Evolutionary conservation across 1,140 invertebrate species (phyloP).

Genomic region (Drosophila aff.): DNA sequence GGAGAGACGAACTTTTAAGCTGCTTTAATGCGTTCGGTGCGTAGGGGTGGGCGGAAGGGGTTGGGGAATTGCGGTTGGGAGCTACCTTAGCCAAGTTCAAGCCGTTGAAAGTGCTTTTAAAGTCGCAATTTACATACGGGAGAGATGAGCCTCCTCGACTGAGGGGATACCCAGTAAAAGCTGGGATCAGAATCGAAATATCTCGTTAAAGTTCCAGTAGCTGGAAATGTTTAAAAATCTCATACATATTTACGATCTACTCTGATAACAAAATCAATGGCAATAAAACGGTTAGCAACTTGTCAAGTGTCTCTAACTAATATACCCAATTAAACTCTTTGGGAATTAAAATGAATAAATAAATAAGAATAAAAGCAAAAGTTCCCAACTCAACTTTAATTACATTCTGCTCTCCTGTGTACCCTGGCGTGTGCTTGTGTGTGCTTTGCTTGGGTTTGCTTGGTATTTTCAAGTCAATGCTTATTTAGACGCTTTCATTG

Average conservation of each 20-base stretch:
- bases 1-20: slow-evolving; percentile 70
- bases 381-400: slow-evolving; percentile 80
- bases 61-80: slow-evolving; percentile 33
- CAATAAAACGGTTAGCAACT: neutral
- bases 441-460: neutral
- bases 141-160: slow-evolving; percentile 4
- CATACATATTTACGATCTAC: neutral
- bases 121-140: slow-evolving; percentile 58
- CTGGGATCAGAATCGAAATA: no score
- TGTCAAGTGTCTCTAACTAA: slow-evolving; percentile 8
- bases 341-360: slow-evolving; percentile 77
- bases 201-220: no score
- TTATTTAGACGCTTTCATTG: slow-evolving; percentile 77
- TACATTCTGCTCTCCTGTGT: slow-evolving; percentile 68
- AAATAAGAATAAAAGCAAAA: slow-evolving; percentile 82
- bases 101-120: slow-evolving; percentile 81
- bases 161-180: slow-evolving; percentile 4
- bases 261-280: neutral
- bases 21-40: slow-evolving; percentile 80
- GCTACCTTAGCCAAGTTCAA: slow-evolving; percentile 71
- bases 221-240: neutral
- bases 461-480: slow-evolving; percentile 65
- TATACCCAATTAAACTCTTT: slow-evolving; percentile 28
- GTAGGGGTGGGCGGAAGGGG: slow-evolving; percentile 33
- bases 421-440: slow-evolving; percentile 12